Evolutionary conservation across 2,113 vertebrate species (phyloP).

Genomic region (Coturnix japonica): DNA sequence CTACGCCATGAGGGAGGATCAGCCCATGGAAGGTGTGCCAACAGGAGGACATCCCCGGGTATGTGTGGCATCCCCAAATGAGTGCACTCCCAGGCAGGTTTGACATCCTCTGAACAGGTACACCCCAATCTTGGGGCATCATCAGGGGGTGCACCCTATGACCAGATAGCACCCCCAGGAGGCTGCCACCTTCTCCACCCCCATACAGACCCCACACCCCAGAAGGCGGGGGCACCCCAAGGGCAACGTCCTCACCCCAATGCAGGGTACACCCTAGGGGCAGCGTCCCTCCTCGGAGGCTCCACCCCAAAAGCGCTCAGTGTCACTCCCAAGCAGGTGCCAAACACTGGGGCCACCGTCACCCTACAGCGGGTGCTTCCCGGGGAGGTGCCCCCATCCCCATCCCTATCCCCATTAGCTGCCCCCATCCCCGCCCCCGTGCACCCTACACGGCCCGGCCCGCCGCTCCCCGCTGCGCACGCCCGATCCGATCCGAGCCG

Average conservation of each 20-base stretch:
- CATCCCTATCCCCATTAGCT: no score
- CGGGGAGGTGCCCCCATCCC: no score
- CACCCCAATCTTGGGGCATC: not conserved
- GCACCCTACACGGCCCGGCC: not conserved
- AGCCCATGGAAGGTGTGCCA: no score
- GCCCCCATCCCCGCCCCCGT: not conserved
- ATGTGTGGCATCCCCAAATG: not conserved
- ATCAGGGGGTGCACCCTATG: not conserved
- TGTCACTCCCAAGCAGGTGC: not conserved
- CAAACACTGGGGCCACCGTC: not conserved
- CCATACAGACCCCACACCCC: not conserved
- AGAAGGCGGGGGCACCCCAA: no score
- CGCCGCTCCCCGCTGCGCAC: not conserved
- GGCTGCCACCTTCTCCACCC: no score
- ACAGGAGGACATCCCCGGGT: not conserved
- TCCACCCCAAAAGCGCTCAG: not conserved
- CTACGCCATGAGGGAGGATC: not conserved
- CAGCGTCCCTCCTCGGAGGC: not conserved
- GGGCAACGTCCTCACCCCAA: not conserved
- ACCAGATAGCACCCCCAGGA: not conserved
- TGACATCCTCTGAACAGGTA: not conserved
- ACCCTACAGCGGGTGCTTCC: not conserved
- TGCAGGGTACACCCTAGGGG: not conserved
- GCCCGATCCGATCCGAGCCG: conserved; percentile 11
- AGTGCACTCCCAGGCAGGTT: no score